Percentiles rank a stretch among this genome's conserved stretches.
Conservation (phyloP, 2,888 invertebrate species). For the Abrostola triplasia region DNA sequence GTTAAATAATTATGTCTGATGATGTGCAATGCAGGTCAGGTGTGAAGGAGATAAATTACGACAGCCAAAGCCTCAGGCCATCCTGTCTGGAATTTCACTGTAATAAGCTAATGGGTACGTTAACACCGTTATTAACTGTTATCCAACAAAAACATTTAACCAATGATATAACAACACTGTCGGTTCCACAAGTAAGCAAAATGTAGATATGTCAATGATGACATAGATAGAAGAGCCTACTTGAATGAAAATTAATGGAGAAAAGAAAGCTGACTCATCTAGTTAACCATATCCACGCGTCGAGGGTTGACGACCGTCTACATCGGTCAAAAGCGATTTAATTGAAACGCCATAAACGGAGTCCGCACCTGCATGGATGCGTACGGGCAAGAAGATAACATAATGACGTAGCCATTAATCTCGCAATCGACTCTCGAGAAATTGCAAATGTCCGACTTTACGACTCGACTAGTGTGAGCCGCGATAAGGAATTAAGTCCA, state of each 20-base stretch:
- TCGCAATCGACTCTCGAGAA: constrained; percentile 58
- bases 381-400: constrained; percentile 53
- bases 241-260: constrained; percentile 42
- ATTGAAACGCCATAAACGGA: constrained; percentile 82
- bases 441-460: constrained; percentile 52
- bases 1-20: constrained; percentile 3
- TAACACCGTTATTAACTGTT: neutral
- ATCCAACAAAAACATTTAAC: constrained; percentile 4
- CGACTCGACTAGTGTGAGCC: constrained; percentile 40
- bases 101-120: neutral
- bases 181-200: constrained; percentile 26
- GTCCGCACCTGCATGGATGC: constrained; percentile 71
- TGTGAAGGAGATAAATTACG: constrained; percentile 3
- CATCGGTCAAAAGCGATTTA: constrained; percentile 82
- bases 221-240: constrained; percentile 8
- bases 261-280: constrained; percentile 50
- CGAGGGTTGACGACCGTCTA: constrained; percentile 57
- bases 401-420: constrained; percentile 58
- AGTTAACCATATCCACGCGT: constrained; percentile 39
- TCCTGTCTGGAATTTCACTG: constrained; percentile 1
- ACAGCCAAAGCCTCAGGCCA: neutral
- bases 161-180: constrained; percentile 1
- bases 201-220: constrained; percentile 17
- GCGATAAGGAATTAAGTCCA: constrained; percentile 43
- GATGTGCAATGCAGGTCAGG: constrained; percentile 5